Percentiles rank a stretch among this genome's conserved stretches.
Evolutionary conservation across 2,888 invertebrate genomes (phyloP).

Genomic region (Ophonus ardosiacus): DNA sequence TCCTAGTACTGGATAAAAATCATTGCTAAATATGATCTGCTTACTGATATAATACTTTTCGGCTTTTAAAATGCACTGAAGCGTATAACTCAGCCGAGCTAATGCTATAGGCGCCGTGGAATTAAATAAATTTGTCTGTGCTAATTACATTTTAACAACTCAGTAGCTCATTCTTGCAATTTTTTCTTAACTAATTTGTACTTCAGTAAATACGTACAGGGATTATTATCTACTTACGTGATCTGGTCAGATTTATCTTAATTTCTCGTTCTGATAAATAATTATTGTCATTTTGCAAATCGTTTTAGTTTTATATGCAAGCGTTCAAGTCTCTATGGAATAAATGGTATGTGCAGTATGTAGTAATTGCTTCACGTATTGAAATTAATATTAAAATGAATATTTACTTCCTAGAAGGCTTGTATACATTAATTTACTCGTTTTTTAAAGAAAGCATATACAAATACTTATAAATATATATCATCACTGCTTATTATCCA

Average conservation of each 20-base stretch:
- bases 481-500: too few relatives aligned
- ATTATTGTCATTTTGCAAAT: constrained; percentile 28
- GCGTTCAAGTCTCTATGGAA: not conserved
- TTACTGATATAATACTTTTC: constrained; percentile 31
- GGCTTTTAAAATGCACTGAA: constrained; percentile 10
- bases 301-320: not conserved
- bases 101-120: constrained; percentile 14
- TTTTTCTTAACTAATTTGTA: constrained; percentile 25
- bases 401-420: not conserved
- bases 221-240: constrained; percentile 33
- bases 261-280: not conserved
- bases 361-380: not conserved
- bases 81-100: not conserved
- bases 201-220: not conserved
- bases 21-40: constrained; percentile 24
- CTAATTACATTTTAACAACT: constrained; percentile 50
- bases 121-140: constrained; percentile 35
- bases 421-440: too few relatives aligned
- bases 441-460: not conserved
- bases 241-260: constrained; percentile 14
- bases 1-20: constrained; percentile 24
- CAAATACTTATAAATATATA: too few relatives aligned
- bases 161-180: constrained; percentile 36
- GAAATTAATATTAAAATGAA: not conserved
- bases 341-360: not conserved